Conservation (phyloP, 1,140 invertebrate species). For the Maniola jurtina region DNA sequence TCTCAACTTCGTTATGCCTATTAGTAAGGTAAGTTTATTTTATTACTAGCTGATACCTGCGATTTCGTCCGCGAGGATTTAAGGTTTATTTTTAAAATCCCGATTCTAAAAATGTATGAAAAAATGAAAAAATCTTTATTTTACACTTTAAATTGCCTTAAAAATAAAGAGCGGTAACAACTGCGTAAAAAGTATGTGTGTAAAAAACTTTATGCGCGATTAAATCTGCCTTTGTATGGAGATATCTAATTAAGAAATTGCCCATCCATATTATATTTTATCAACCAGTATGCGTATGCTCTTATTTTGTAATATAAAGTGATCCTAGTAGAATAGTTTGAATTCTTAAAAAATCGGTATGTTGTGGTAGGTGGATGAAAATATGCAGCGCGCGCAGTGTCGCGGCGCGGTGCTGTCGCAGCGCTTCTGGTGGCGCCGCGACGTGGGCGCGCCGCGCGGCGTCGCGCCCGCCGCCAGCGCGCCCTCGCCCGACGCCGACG, state of each 20-base stretch:
- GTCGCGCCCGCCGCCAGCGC: slow-evolving; percentile 57
- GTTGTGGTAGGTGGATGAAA: slow-evolving; percentile 92
- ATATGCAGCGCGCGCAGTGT: slow-evolving; percentile 97
- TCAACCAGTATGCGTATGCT: too few relatives aligned
- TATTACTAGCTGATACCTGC: not conserved
- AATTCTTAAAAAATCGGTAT: not conserved
- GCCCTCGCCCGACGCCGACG: slow-evolving; percentile 52
- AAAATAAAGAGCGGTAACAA: too few relatives aligned
- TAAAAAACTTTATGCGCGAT: too few relatives aligned
- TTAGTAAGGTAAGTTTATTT: slow-evolving; percentile 88
- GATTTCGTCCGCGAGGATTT: too few relatives aligned
- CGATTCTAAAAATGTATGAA: too few relatives aligned
- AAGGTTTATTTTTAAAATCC: too few relatives aligned
- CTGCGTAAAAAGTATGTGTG: too few relatives aligned
- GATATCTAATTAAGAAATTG: not conserved
- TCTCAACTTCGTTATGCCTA: slow-evolving; percentile 97
- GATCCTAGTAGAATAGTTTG: too few relatives aligned
- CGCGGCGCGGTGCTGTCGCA: slow-evolving; percentile 89
- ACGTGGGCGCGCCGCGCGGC: slow-evolving; percentile 82
- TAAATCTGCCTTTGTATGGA: too few relatives aligned
- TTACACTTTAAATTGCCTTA: too few relatives aligned
- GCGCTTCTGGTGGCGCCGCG: slow-evolving; percentile 95
- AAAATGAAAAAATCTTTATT: too few relatives aligned
- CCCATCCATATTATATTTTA: not conserved
- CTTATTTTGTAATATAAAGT: too few relatives aligned